Conservation (phyloP, 30 jellyfish, hydroid and myxozoan genomes). For the Chrysaora quinquecirrha region DNA sequence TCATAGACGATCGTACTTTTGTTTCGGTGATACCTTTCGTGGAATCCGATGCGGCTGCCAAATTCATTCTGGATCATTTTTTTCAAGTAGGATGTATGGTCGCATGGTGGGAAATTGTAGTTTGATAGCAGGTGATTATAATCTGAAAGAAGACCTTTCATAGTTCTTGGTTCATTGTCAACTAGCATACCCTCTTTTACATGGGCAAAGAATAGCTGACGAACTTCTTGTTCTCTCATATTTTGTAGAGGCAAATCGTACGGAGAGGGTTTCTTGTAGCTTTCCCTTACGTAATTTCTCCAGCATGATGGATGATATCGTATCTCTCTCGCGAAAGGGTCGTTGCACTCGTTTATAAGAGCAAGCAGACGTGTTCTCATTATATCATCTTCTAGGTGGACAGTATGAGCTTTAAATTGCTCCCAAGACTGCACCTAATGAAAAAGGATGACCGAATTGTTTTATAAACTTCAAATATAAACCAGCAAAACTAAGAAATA, state of each 20-base stretch:
- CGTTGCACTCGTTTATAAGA: not conserved
- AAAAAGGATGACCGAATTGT: not conserved
- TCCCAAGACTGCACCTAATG: constrained; percentile 4
- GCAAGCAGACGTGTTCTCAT: constrained; percentile 2
- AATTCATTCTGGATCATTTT: constrained; percentile 20
- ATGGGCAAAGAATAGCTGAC: not conserved
- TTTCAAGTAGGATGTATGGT: constrained; percentile 8
- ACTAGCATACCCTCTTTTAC: not conserved
- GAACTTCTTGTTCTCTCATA: constrained; percentile 1
- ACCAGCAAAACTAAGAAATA: not conserved
- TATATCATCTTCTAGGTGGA: not conserved
- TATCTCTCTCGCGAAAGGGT: not conserved
- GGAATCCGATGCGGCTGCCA: constrained; percentile 23
- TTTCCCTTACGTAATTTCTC: not conserved
- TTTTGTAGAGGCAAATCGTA: not conserved
- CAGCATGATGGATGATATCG: not conserved
- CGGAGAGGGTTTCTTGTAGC: not conserved
- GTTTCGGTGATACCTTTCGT: constrained; percentile 36
- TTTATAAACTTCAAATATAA: not conserved
- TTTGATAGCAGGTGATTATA: not conserved
- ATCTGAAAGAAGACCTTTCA: constrained; percentile 1
- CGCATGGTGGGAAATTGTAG: not conserved
- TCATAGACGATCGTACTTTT: constrained; percentile 33
- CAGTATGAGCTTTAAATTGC: constrained; percentile 10
- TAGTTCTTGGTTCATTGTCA: not conserved